Evolutionary conservation across 2,797 vertebrate genomes (phyloP).

Genomic region (Galagoides demidoff): DNA sequence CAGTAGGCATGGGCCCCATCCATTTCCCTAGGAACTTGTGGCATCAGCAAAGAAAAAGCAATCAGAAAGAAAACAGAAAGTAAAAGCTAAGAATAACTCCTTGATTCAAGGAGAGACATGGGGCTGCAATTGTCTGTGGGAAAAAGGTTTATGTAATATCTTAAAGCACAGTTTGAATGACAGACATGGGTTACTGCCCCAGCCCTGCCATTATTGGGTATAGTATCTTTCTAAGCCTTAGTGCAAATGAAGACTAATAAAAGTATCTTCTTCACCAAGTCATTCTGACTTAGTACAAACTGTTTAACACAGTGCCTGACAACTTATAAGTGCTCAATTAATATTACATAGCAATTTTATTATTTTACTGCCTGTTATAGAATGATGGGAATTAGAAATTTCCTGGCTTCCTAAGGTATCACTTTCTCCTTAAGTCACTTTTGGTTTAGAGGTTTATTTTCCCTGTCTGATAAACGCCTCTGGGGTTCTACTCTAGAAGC

Average conservation of each 20-base stretch:
- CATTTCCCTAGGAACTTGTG: background rate
- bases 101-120: background rate
- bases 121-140: background rate
- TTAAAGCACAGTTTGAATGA: background rate
- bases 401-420: accelerated
- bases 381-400: background rate
- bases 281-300: background rate
- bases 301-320: background rate
- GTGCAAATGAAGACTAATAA: background rate
- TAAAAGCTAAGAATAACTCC: background rate
- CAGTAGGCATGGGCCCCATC: too few relatives aligned
- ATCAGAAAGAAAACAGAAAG: background rate
- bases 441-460: background rate
- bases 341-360: background rate
- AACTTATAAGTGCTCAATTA: background rate
- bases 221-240: too few relatives aligned
- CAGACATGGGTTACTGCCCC: background rate
- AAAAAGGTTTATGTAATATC: background rate
- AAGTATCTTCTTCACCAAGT: background rate
- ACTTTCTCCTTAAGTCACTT: background rate
- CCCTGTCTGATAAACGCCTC: background rate
- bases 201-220: background rate
- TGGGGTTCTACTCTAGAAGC: slow-evolving; percentile 3
- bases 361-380: background rate
- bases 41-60: background rate